Base-by-base conservation (phyloP, 2,797 vertebrate genomes). In the Bradypodion pumilum region DNA sequence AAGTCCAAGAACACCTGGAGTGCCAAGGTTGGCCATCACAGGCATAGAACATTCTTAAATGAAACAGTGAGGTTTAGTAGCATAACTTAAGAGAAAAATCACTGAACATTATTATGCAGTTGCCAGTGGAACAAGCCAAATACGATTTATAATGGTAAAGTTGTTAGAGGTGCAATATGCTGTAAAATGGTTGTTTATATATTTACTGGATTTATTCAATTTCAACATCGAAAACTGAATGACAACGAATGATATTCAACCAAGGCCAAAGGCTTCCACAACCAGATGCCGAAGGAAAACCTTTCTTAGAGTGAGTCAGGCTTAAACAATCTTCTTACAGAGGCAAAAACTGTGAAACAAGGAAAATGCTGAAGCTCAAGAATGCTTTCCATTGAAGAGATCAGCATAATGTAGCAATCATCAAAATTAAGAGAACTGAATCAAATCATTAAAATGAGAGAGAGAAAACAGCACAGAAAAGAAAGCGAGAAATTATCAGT, bases 351-450 rank as follows among this genome's bases (percentile, higher is more conserved):
- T 79, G 83, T 84, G 68, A 69, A 52, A n/a, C n/a, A n/a, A 74
- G 68, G 59, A 69, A 74, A 84, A 79, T 44, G 79, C 60, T 56
- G 59, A 65, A 74, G 29, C 56, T 56, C 42, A 78, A 59, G 68
- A 62, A 78, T 29, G 44, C 35, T 32, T 52, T 52, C n/a, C 52
- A 84, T 79, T 52, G 44, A 84, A 42, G 32, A 37, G 10, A 74
- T 84, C 78, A 73, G 13, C 42, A 32, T 49, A 49, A 44, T 52
- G 49, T 52, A 27, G 76, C 32, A 37, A 72, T 44, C n/a, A 21
- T 32, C 69, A 66, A 32, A 84, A 84, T 84, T 84, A 84, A 79
- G 32, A 73, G 44, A 84, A 79, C 56, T 84, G 60, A 84, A 49
- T 46, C 2, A 63, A 78, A 79, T 73, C 46, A 84, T 79, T 73